phyloP scores from a whole-genome alignment of 1,140 invertebrate genomes.

The Ephestia elutella region DNA sequence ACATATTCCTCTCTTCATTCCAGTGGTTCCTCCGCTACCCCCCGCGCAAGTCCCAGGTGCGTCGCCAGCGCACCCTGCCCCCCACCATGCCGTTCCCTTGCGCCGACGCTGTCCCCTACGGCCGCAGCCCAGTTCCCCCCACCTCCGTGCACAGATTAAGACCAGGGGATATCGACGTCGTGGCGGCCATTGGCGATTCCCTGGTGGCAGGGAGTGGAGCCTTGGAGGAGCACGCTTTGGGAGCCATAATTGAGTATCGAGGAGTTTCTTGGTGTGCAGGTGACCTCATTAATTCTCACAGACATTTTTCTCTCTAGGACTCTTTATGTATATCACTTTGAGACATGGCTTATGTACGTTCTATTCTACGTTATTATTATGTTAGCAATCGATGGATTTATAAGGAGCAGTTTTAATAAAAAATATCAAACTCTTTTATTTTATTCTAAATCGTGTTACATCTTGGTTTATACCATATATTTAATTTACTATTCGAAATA shows the following conservation, averaged over 20 bases:
- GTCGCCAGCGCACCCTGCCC: constrained; percentile 51
- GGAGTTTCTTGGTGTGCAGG: constrained; percentile 86
- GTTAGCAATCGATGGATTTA: constrained; percentile 69
- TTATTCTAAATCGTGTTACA: no score
- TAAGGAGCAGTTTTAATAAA: constrained; percentile 69
- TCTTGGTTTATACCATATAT: no score
- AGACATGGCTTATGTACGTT: constrained; percentile 65
- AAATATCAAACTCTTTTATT: constrained; percentile 35
- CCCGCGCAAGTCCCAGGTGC: constrained; percentile 48
- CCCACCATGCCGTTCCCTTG: constrained; percentile 54
- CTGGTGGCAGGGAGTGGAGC: constrained; percentile 85
- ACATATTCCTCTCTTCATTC: no score
- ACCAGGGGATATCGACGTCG: constrained; percentile 85
- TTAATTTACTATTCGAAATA: no score
- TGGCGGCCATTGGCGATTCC: constrained; percentile 87
- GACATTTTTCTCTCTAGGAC: constrained; percentile 38
- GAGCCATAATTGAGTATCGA: constrained; percentile 83
- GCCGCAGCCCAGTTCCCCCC: constrained; percentile 45
- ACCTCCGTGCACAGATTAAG: constrained; percentile 72
- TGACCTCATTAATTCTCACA: no score
- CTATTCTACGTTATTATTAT: constrained; percentile 53
- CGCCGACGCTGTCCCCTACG: constrained; percentile 38
- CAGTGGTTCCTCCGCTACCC: constrained; percentile 57
- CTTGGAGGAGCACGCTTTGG: constrained; percentile 81
- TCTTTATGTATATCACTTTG: constrained; percentile 53